Evolutionary conservation across 2,888 invertebrate species (phyloP).

Genomic region (Lasius fuliginosus): DNA sequence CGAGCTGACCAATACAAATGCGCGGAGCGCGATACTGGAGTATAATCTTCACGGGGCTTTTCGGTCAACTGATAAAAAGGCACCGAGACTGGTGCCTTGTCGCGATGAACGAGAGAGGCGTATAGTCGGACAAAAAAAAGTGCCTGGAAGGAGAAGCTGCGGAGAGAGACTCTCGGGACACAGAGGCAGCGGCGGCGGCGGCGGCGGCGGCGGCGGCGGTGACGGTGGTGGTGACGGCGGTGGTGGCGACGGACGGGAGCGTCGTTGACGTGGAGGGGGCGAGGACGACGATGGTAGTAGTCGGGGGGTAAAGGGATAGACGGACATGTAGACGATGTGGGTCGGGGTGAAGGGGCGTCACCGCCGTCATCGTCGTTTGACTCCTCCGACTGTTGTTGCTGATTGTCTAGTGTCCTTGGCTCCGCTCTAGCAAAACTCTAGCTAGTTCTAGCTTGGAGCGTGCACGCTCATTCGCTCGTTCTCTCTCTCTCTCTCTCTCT

Average conservation of each 20-base stretch:
- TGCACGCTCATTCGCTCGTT: slow-evolving; percentile 46
- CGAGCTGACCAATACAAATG: background rate
- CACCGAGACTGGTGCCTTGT: slow-evolving; percentile 76
- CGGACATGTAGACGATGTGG: slow-evolving; percentile 73
- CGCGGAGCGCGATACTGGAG: slow-evolving; percentile 65
- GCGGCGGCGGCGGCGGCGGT: slow-evolving; percentile 62
- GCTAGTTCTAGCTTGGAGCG: slow-evolving; percentile 73
- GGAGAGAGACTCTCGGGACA: slow-evolving; percentile 71
- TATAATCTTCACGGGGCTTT: slow-evolving; percentile 79
- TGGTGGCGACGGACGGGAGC: slow-evolving; percentile 64
- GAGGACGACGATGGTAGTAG: slow-evolving; percentile 59
- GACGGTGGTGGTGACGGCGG: background rate
- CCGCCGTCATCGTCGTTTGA: slow-evolving; percentile 32
- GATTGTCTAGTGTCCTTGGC: slow-evolving; percentile 76
- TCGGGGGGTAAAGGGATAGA: slow-evolving; percentile 56
- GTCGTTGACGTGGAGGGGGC: slow-evolving; percentile 66
- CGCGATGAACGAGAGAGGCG: slow-evolving; percentile 76
- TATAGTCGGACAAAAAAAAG: slow-evolving; percentile 74
- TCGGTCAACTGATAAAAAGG: slow-evolving; percentile 82
- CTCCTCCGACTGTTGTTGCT: slow-evolving; percentile 49
- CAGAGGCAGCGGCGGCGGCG: slow-evolving; percentile 60
- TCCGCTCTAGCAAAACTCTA: slow-evolving; percentile 76
- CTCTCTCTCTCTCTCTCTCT: slow-evolving; percentile 28
- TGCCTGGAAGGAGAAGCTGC: slow-evolving; percentile 76
- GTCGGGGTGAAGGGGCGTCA: slow-evolving; percentile 78